Percentiles rank a stretch among this genome's conserved stretches.
Conservation (phyloP, 53 echinoderm and acorn worm genomes). For the Holothuria leucospilota region DNA sequence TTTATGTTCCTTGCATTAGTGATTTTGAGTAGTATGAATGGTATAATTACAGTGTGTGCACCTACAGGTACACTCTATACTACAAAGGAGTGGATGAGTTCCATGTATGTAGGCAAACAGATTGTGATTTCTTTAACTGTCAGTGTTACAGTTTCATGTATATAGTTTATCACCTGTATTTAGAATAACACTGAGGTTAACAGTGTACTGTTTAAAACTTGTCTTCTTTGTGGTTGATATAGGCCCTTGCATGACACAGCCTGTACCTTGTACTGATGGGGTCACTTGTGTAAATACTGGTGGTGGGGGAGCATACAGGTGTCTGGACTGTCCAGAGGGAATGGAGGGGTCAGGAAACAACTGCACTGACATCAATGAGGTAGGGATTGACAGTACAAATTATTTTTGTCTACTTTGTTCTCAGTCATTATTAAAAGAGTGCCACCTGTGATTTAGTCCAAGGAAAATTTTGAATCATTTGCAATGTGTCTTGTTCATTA, state of each 20-base stretch:
- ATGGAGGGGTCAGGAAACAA: constrained; percentile 67
- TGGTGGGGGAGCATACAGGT: constrained; percentile 67
- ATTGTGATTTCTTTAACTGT: no score
- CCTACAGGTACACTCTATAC: no score
- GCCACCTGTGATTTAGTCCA: no score
- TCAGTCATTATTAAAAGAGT: no score
- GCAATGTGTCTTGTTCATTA: no score
- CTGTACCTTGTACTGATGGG: constrained; percentile 75
- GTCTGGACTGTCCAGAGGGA: constrained; percentile 78
- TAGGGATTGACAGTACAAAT: background rate
- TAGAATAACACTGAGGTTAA: background rate
- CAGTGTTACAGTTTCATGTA: background rate
- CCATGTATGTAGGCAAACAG: no score
- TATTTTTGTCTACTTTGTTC: no score
- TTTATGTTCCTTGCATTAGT: no score
- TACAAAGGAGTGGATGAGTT: no score
- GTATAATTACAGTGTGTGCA: no score
- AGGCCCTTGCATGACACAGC: constrained; percentile 80
- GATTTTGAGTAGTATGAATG: no score
- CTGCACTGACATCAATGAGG: constrained; percentile 90
- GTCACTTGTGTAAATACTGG: constrained; percentile 81
- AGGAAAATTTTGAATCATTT: no score
- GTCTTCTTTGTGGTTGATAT: background rate
- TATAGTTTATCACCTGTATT: background rate
- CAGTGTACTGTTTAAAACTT: background rate